Percentiles rank a stretch among this genome's conserved stretches.
phyloP scores from a whole-genome alignment of 2,113 vertebrate species.

The Misgurnus mizolepis region DNA sequence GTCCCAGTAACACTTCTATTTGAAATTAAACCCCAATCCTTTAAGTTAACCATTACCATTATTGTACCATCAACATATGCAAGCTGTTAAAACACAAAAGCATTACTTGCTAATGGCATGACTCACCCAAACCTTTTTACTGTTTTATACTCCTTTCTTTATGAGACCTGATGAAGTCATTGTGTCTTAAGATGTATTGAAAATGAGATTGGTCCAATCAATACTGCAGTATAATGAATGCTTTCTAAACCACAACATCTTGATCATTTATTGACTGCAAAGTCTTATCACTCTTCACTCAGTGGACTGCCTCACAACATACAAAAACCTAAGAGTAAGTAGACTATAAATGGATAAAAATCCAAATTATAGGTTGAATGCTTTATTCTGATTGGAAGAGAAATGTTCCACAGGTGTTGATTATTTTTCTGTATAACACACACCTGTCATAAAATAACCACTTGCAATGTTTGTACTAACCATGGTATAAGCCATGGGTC shows the following conservation, averaged over 20 bases:
- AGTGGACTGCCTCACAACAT: neutral
- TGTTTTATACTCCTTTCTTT: neutral
- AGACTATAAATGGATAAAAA: neutral
- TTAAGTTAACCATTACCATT: neutral
- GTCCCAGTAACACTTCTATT: neutral
- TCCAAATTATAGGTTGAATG: no score
- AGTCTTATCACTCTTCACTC: neutral
- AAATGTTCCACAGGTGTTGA: no score
- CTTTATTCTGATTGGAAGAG: no score
- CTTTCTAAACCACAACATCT: slow-evolving; percentile 61
- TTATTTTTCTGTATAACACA: no score
- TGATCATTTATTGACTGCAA: slow-evolving; percentile 39
- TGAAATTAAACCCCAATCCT: neutral
- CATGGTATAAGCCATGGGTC: no score
- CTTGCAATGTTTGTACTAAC: no score
- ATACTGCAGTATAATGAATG: slow-evolving; percentile 61
- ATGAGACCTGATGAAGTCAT: slow-evolving; percentile 26
- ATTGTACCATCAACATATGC: neutral
- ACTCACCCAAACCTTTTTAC: neutral
- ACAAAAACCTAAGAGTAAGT: neutral
- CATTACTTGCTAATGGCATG: neutral
- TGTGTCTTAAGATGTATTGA: slow-evolving; percentile 31
- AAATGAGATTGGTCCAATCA: slow-evolving; percentile 34
- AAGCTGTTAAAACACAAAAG: neutral
- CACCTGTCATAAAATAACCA: no score